Conservation (phyloP, 2,113 vertebrate species). For the Gobius niger region DNA sequence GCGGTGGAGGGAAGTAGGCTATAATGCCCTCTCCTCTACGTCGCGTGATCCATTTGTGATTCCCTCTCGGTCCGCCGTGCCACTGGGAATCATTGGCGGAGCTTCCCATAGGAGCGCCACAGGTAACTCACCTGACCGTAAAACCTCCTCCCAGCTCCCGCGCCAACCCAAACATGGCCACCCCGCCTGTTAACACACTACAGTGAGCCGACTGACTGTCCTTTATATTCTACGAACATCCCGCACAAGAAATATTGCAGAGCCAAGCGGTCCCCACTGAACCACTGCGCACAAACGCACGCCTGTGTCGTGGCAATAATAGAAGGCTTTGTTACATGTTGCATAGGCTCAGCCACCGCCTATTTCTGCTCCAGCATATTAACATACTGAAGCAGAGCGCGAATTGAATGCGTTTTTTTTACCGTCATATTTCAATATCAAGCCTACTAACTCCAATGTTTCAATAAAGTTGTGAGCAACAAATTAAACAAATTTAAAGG, state of each 20-base stretch:
- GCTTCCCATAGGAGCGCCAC: conserved; percentile 59
- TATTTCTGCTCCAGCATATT: conserved; percentile 2
- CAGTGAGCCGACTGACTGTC: too few relatives aligned
- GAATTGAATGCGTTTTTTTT: too few relatives aligned
- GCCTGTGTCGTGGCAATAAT: neutral
- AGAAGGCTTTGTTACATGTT: neutral
- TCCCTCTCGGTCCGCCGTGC: conserved; percentile 10
- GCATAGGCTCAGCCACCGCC: conserved; percentile 7
- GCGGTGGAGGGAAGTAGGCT: neutral
- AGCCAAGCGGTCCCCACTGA: neutral
- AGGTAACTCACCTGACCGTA: conserved; percentile 77
- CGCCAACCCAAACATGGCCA: conserved; percentile 47
- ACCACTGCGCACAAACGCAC: conserved; percentile 1
- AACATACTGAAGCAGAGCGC: too few relatives aligned
- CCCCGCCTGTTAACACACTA: conserved; percentile 29
- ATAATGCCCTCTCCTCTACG: neutral
- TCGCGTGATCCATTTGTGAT: conserved; percentile 3
- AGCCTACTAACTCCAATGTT: too few relatives aligned
- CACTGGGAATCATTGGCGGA: conserved; percentile 7
- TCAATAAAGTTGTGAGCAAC: too few relatives aligned
- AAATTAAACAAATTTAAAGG: too few relatives aligned
- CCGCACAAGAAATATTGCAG: neutral
- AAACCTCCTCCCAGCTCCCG: conserved; percentile 9
- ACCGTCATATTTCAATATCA: too few relatives aligned
- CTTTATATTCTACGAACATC: too few relatives aligned